These are phyloP conservation scores for Butorides virescens DNA, from an alignment of 2,113 vertebrate species.

Conservation along the genomic window DNA sequence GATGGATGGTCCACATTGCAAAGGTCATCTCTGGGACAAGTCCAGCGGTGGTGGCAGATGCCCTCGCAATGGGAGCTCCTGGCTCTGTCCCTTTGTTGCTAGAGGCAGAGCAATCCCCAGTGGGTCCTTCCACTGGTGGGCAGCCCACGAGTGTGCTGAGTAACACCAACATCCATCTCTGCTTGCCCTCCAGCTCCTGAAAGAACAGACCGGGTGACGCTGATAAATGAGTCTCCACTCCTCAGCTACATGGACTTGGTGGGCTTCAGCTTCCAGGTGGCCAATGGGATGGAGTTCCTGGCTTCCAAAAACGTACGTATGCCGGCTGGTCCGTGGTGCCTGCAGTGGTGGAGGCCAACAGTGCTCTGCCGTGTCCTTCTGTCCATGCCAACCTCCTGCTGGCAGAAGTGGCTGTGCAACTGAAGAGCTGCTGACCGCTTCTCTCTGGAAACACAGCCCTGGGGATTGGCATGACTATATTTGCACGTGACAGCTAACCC, in stretches of 20 bases:
- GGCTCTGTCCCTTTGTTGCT: not conserved
- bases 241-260: slow-evolving; percentile 92
- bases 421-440: slow-evolving; percentile 10
- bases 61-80: accelerated
- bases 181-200: slow-evolving; percentile 76
- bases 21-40: not conserved
- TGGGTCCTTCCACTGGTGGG: not conserved
- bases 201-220: slow-evolving; percentile 74
- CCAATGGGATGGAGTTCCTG: slow-evolving; percentile 97
- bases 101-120: not conserved
- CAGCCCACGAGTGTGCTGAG: not conserved
- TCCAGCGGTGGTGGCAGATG: not conserved
- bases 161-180: not conserved
- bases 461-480: not conserved
- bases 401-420: not conserved
- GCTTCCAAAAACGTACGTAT: slow-evolving; percentile 92
- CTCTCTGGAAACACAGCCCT: not conserved
- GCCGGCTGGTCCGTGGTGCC: not conserved
- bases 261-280: slow-evolving; percentile 97
- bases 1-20: not conserved
- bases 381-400: not conserved
- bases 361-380: not conserved
- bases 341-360: not conserved
- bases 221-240: slow-evolving; percentile 87
- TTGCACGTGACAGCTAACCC: not conserved